Evolutionary conservation across 2,888 invertebrate genomes (phyloP), one percentile per base, ranked within the genome.

Genomic region (Rhamphomyia laevipes): DNA sequence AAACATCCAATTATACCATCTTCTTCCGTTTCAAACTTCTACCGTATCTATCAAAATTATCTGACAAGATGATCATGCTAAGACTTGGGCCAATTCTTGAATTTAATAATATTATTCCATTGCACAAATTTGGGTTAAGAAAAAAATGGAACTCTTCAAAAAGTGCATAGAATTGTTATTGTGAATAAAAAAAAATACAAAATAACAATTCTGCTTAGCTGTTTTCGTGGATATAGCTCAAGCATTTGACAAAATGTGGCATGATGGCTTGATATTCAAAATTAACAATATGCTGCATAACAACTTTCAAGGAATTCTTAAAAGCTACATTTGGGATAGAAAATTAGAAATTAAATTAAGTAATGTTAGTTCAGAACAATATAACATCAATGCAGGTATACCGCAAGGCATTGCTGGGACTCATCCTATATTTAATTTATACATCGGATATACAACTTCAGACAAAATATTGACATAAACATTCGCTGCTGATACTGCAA

Each of bases 1-100:
- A 48, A 48, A 43, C 15, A 43, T 23, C 27, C 27, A 37, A 48
- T 3, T 12, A 4, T 12, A 13, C 17, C 31, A 13, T 12, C 11
- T 11, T 48, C 48, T 9, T 48, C 33, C 48, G 31, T 7, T 18
- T 45, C 10, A 37, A 23, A 9, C 18, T 45, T 13, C 23, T 45
- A 13, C 45, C 45, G 10, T 35, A 21, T 13, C 10, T 44, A 11
- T 48, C 48, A 3, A 48, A 48, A 38, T 10, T 48, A n/a, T 48
- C 44, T 17, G 48, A 48, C 10, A 49, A 51, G 37, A 3, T 12
- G 11, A 10, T 38, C 4, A 11, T 17, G 15, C 10, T 10, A 17
- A 16, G 38, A 38, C 11, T 38, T 3, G 11, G 7, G 16, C 15
- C n/a, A 16, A 16, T 38, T 4, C 11, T 38, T 10, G 17, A 38